phyloP scores from a whole-genome alignment of 2,113 vertebrate species.

The Embiotoca jacksoni region DNA sequence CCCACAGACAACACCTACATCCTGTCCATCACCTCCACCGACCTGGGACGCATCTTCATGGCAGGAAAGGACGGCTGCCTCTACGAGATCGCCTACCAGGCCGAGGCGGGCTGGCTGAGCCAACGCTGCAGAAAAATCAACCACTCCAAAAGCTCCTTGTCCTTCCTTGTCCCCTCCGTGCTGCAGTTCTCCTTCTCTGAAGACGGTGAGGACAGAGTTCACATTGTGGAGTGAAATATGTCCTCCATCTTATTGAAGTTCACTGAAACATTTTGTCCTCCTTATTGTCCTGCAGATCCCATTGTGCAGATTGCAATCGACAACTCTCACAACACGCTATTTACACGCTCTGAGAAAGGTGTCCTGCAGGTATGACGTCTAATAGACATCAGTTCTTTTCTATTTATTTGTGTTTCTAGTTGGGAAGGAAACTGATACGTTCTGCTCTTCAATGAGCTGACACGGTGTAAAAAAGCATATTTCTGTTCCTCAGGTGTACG shows the following conservation, averaged over 20 bases:
- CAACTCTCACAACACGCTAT: slow-evolving; percentile 93
- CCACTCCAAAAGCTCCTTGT: slow-evolving; percentile 94
- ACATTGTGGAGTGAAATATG: not conserved
- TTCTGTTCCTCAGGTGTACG: slow-evolving; percentile 88
- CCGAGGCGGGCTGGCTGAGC: slow-evolving; percentile 97
- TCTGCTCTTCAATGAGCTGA: not conserved
- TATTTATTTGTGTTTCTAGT: not conserved
- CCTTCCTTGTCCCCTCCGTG: slow-evolving; percentile 94
- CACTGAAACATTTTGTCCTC: not conserved
- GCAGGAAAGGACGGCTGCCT: slow-evolving; percentile 97
- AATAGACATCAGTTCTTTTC: not conserved
- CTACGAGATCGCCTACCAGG: slow-evolving; percentile 98
- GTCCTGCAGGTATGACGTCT: slow-evolving; percentile 89
- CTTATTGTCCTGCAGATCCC: slow-evolving; percentile 86
- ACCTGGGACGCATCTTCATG: slow-evolving; percentile 94
- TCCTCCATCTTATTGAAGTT: not conserved
- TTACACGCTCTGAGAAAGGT: slow-evolving; percentile 96
- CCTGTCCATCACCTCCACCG: slow-evolving; percentile 92
- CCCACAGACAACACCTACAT: slow-evolving; percentile 98
- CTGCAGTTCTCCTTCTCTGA: slow-evolving; percentile 98
- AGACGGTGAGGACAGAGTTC: slow-evolving; percentile 87
- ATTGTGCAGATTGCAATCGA: slow-evolving; percentile 96
- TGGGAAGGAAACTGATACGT: not conserved
- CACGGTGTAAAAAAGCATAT: not conserved
- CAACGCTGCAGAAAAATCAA: slow-evolving; percentile 98